These are phyloP conservation scores for Helicoverpa assulta DNA, from an alignment of 2,888 invertebrate species.

Conservation along the genomic window DNA sequence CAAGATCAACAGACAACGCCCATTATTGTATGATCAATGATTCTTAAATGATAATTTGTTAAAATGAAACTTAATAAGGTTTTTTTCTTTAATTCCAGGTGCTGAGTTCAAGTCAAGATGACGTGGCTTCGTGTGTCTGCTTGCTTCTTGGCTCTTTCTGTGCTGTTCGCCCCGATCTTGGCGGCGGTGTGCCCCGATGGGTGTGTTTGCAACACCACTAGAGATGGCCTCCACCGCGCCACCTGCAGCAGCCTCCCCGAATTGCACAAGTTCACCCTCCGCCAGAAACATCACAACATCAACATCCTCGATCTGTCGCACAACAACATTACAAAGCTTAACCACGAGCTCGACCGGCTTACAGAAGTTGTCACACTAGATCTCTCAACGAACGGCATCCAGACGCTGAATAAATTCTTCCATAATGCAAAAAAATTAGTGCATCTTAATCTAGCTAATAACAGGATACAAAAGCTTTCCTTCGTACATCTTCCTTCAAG, in stretches of 20 bases:
- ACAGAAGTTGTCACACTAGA: conserved; percentile 91
- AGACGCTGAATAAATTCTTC: conserved; percentile 90
- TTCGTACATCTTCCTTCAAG: conserved; percentile 89
- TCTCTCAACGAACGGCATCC: conserved; percentile 91
- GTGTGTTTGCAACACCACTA: conserved; percentile 90
- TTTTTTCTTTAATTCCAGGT: conserved; percentile 80
- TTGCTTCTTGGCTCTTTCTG: conserved; percentile 76
- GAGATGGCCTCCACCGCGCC: conserved; percentile 92
- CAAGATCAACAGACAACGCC: conserved; percentile 17
- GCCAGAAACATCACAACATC: conserved; percentile 87
- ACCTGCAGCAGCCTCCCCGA: conserved; percentile 93
- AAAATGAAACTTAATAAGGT: conserved; percentile 20
- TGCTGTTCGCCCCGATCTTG: conserved; percentile 75
- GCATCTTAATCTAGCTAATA: conserved; percentile 91
- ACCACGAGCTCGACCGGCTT: conserved; percentile 90
- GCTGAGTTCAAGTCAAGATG: conserved; percentile 78
- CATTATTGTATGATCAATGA: conserved; percentile 19
- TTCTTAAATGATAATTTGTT: neutral
- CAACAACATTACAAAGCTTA: conserved; percentile 90
- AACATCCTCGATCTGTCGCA: conserved; percentile 91
- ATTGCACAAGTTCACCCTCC: conserved; percentile 91
- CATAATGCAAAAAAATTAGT: conserved; percentile 90
- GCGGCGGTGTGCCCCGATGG: conserved; percentile 87
- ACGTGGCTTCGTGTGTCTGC: conserved; percentile 74
- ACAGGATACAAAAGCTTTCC: conserved; percentile 89